Conservation (phyloP, 2,888 invertebrate genomes). For the Mythimna loreyi region DNA sequence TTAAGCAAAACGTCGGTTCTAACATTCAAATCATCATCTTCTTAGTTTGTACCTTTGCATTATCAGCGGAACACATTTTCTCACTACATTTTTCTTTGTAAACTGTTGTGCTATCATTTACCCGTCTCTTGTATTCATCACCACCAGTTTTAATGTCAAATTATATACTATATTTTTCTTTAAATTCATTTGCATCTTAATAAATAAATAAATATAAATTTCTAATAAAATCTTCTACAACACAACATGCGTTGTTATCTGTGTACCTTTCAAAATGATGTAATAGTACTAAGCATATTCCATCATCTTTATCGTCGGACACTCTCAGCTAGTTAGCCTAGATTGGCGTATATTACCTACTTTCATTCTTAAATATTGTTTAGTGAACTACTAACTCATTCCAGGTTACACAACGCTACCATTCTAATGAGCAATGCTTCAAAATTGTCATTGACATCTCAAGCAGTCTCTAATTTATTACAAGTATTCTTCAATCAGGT, state of each 20-base stretch:
- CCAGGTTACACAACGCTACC: constrained; percentile 19
- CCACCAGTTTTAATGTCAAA: not conserved
- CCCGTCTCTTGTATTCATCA: too few relatives aligned
- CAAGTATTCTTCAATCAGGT: constrained; percentile 58
- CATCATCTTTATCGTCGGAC: too few relatives aligned
- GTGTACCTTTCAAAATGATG: not conserved
- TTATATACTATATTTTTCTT: not conserved
- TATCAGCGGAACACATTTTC: too few relatives aligned
- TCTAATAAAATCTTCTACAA: too few relatives aligned
- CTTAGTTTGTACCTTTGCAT: not conserved
- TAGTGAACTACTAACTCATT: constrained; percentile 27
- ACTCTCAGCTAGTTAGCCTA: not conserved
- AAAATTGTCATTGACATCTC: constrained; percentile 52
- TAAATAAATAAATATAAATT: too few relatives aligned
- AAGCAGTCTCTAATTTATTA: constrained; percentile 52
- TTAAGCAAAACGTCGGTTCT: not conserved
- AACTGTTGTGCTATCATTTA: not conserved
- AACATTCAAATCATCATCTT: not conserved
- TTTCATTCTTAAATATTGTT: constrained; percentile 18
- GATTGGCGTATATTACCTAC: not conserved
- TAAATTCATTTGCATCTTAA: not conserved
- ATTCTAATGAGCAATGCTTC: constrained; percentile 39
- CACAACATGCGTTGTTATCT: not conserved
- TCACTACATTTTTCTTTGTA: too few relatives aligned
- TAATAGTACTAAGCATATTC: not conserved